phyloP scores from a whole-genome alignment of 2,113 vertebrate species.

The Ondatra zibethicus region DNA sequence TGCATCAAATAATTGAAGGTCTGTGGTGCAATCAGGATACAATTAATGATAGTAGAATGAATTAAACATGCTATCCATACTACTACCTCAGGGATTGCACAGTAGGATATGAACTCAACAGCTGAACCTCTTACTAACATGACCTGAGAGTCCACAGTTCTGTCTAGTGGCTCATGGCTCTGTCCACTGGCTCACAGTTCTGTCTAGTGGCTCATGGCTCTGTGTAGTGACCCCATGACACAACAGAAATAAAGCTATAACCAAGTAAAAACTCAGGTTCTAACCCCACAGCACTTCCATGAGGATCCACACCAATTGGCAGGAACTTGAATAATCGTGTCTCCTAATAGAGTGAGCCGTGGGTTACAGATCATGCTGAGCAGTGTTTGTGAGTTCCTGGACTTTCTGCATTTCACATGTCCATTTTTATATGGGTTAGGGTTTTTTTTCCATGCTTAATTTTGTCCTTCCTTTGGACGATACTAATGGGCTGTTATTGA shows the following conservation, averaged over 20 bases:
- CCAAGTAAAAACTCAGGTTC: not conserved
- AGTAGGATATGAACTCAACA: not conserved
- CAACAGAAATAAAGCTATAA: not conserved
- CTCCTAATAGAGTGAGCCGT: not conserved
- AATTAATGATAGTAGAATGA: not conserved
- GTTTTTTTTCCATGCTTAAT: conserved; percentile 80
- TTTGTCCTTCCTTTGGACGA: conserved; percentile 85
- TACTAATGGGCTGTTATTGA: conserved; percentile 85
- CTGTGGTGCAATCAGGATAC: not conserved
- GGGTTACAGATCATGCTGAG: not conserved
- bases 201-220: not conserved
- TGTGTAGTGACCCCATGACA: not conserved
- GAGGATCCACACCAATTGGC: not conserved
- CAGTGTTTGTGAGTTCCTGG: conserved; percentile 68
- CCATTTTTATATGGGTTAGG: conserved; percentile 78
- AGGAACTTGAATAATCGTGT: not conserved
- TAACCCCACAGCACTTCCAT: not conserved
- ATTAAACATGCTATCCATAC: not conserved
- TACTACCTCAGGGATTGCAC: not conserved
- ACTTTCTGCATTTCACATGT: conserved; percentile 72
- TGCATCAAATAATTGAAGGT: not conserved
- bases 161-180: not conserved
- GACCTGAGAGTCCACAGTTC: not conserved
- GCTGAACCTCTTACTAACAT: not conserved
- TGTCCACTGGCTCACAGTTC: too few species aligned